Evolutionary conservation across 2,797 vertebrate species (phyloP).

Genomic region (Poeciliopsis gracilis): DNA sequence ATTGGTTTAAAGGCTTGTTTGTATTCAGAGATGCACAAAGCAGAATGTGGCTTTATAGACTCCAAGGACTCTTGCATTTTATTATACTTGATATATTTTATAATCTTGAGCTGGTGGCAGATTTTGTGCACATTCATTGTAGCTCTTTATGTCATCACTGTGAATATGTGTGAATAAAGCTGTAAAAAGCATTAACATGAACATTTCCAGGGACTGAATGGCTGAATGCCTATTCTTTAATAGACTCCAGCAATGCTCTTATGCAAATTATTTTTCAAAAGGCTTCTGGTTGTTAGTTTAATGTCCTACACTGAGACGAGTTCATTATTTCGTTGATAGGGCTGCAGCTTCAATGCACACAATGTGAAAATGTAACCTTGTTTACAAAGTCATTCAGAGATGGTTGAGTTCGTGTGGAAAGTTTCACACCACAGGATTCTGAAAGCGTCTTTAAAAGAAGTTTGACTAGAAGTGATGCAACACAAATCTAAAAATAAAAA

Average conservation of each 20-base stretch:
- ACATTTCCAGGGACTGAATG: not conserved
- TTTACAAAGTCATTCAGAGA: not conserved
- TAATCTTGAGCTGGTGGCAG: not conserved
- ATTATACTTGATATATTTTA: not conserved
- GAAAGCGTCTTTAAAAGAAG: not conserved
- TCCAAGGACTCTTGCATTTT: not conserved
- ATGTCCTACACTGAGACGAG: not conserved
- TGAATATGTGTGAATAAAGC: conserved; percentile 3
- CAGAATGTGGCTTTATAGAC: not conserved
- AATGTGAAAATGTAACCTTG: not conserved
- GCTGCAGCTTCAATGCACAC: conserved; percentile 2
- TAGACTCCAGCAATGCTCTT: not conserved
- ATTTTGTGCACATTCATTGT: not conserved
- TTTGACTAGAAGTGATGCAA: not conserved
- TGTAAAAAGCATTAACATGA: not conserved
- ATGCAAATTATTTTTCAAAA: not conserved
- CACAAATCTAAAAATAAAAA: not conserved
- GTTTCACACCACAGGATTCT: not conserved
- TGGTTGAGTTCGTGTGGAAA: not conserved
- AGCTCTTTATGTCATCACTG: not conserved
- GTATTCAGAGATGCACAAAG: not conserved
- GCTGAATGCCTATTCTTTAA: conserved; percentile 1
- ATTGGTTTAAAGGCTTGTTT: not conserved
- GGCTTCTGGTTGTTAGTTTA: not conserved
- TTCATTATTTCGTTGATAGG: not conserved